phyloP scores from a whole-genome alignment of 2,113 vertebrate species.

The Mesitornis unicolor region DNA sequence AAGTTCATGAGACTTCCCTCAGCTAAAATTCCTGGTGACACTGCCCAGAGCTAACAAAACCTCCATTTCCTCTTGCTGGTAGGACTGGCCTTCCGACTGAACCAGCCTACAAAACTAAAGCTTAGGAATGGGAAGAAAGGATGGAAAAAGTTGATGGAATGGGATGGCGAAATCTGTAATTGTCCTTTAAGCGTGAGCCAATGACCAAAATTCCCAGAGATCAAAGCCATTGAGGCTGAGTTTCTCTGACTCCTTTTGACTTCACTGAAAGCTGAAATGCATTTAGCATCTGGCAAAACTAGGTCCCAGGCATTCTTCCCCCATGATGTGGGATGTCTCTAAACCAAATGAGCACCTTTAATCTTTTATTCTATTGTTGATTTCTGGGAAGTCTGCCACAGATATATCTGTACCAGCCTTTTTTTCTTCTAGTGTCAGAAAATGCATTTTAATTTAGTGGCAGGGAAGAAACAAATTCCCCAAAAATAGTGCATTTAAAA shows the following conservation, averaged over 20 bases:
- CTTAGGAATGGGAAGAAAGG: background rate
- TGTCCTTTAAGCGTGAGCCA: background rate
- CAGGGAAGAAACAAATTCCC: background rate
- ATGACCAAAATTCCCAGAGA: background rate
- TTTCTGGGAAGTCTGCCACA: background rate
- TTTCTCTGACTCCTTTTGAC: background rate
- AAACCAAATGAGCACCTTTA: background rate
- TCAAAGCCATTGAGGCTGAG: background rate
- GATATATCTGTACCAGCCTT: background rate
- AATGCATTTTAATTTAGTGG: conserved; percentile 38
- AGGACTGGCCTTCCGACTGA: background rate
- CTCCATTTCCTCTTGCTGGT: background rate
- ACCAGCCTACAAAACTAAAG: background rate
- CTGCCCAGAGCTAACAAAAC: background rate
- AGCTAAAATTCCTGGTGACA: background rate
- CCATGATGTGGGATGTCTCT: background rate
- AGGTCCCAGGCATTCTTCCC: background rate
- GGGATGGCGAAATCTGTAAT: background rate
- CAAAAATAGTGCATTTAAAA: conserved; percentile 10
- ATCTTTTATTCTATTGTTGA: conserved; percentile 25
- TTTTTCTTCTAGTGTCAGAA: conserved; percentile 34
- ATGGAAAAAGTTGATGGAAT: background rate
- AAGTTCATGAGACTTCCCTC: background rate
- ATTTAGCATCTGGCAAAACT: background rate
- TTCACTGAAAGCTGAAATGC: background rate